Evolutionary conservation across 1,140 invertebrate species (phyloP).

Genomic region (Listronotus oregonensis): DNA sequence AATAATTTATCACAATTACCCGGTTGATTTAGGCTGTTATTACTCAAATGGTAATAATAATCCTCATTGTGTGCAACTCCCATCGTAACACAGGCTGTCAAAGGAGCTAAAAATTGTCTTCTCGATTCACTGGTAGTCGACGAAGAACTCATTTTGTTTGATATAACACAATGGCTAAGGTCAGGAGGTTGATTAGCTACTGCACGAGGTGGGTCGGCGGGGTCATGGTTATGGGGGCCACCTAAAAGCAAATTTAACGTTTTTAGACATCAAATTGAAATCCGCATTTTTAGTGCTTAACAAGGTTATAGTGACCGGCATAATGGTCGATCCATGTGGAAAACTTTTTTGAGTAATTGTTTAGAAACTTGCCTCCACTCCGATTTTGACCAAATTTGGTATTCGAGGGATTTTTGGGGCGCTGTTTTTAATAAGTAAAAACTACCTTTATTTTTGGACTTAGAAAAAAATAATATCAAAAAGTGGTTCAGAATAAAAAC

Average conservation of each 20-base stretch:
- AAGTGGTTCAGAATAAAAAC: no score
- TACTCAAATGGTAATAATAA: conserved; percentile 64
- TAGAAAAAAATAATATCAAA: no score
- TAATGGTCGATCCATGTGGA: no score
- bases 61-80: conserved; percentile 67
- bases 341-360: no score
- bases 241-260: conserved; percentile 17
- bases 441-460: no score
- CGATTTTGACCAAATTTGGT: no score
- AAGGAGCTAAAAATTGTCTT: conserved; percentile 74
- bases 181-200: conserved; percentile 55
- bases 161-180: conserved; percentile 60
- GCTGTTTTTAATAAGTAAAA: no score
- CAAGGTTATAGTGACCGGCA: no score
- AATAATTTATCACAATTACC: conserved; percentile 8
- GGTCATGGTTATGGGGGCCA: conserved; percentile 41
- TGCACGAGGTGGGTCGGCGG: conserved; percentile 51
- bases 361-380: no score
- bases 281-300: no score
- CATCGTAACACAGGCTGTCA: conserved; percentile 72
- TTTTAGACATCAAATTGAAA: no score
- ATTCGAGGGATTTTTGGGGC: no score
- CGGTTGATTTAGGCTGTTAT: conserved; percentile 45
- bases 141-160: conserved; percentile 31
- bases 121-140: conserved; percentile 59